Evolutionary conservation across 1,140 invertebrate species (phyloP), one percentile per base, ranked within the genome.

Genomic region (Listronotus bonariensis): DNA sequence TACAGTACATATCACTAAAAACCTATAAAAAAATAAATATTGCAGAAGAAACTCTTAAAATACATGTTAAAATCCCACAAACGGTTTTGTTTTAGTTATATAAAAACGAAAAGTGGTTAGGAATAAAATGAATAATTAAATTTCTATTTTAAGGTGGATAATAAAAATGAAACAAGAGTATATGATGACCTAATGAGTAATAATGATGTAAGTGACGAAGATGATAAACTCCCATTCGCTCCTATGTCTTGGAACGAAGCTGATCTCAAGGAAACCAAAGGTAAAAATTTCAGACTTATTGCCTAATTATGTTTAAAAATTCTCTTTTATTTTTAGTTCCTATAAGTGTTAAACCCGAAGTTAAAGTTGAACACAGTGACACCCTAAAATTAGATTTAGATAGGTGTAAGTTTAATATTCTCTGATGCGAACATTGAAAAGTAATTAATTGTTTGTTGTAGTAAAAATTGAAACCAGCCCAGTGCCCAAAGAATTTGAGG

Each of bases 201-300:
- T 42, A 58, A 68, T 40, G 65, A 69, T 7, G 1, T 7, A 42
- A 55, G 52, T 31, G 52, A 51, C 62, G 66, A 69, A 56, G 70
- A 71, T 51, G 72, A 71, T 20, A 69, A 68, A 63, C 32, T 60
- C 41, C 52, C 67, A 15, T 69, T 74, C 53, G 20, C 43, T n/a
- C 63, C 70, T 34, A 32, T 60, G 31, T 34, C 54, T 31, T 71
- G 64, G 69, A 60, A 45, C 43, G 53, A 64, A 54, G 12, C 9
- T 58, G 54, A 68, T 34, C 26, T 62, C 12, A 63, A 68, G 41
- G 38, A 60, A 52, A 51, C 9, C 42, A 53, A 48, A 65, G 57
- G 61, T 64, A 43, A 31, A 9, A 8, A 52, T 36, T n/a, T 0
- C 15, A 32, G 17, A 17, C n/a, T 41, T 41, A 18, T 54, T 14